These are phyloP conservation scores for Formica selysi DNA, from an alignment of 1,140 invertebrate genomes.

Conservation along the genomic window DNA sequence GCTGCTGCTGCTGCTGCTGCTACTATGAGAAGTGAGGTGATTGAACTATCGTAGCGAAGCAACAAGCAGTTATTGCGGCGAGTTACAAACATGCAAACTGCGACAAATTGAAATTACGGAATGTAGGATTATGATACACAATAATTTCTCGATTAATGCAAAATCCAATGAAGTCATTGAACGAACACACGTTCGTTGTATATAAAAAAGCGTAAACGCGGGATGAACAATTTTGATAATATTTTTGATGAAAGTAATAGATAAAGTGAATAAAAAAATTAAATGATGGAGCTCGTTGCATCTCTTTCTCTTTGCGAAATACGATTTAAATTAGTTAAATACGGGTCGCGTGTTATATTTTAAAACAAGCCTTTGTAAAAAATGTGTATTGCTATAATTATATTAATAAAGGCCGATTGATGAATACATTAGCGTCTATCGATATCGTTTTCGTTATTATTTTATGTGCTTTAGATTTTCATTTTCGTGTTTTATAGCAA, in stretches of 20 bases:
- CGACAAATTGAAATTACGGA: conserved; percentile 30
- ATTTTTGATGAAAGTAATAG: not conserved
- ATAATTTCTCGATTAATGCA: conserved; percentile 17
- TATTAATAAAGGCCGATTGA: conserved; percentile 1
- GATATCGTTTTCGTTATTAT: not conserved
- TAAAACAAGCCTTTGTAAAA: not conserved
- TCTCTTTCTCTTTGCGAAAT: not conserved
- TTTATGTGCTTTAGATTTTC: conserved; percentile 4
- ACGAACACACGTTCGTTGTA: no score
- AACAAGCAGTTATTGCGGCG: not conserved
- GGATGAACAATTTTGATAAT: not conserved
- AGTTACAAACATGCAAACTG: conserved; percentile 17
- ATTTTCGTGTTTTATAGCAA: conserved; percentile 13
- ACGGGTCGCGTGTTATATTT: not conserved
- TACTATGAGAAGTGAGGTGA: conserved; percentile 34
- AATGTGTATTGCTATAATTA: not conserved
- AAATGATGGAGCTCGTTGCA: not conserved
- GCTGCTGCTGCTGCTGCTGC: not conserved
- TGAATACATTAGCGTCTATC: conserved; percentile 23
- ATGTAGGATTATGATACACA: conserved; percentile 4
- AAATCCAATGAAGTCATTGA: not conserved
- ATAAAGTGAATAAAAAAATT: not conserved
- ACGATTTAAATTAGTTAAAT: not conserved
- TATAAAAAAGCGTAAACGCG: not conserved
- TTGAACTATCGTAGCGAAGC: conserved; percentile 40